Base-by-base conservation (phyloP, 1,140 invertebrate genomes). In the Lordiphosa mommai region DNA sequence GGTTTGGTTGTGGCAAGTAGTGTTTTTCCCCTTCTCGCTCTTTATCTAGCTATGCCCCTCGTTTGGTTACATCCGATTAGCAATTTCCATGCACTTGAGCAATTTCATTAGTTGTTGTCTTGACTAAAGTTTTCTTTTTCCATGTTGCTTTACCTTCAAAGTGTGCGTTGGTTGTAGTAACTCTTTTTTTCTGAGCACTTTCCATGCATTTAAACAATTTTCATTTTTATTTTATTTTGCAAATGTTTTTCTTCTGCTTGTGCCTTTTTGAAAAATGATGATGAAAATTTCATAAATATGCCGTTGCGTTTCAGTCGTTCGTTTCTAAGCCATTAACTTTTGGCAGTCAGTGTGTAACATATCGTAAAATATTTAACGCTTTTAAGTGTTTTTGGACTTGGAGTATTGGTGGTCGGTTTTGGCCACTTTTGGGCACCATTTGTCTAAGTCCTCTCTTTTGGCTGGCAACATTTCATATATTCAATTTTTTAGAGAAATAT, bases 281-380 rank as follows among this genome's bases (percentile, higher is more conserved):
- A 80, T 80, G 79, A 69, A 82, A 82, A 76, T 82, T 84, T 82
- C 72, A 84, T 84, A 84, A 84, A 82, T 84, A 84, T 65, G 34
- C 51, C 66, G 61, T 53, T 80, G 71, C 77, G 64, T 66, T 76
- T 55, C 71, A 71, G 58, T 82, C 74, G 53, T 53, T 71, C 55
- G 57, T 59, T 84, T 84, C 77, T 84, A 59, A 61, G 38, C 77
- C 77, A 84, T 84, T 84, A 84, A 72, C 72, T 76, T 55, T 48
- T 33, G 40, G 40, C 40, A 43, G 40, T 50, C 69, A 53, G 41
- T 68, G 13, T 30, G 48, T 44, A 14, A 58, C 63, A 82, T 66
- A 73, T 70, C 71, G 63, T 82, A 72, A 84, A 82, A 82, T 82
- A 84, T 82, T 84, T 72, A 82, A 84, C 80, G 69, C 72, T 82